Percentiles rank a stretch among this genome's conserved stretches.
phyloP scores from a whole-genome alignment of 2,888 invertebrate genomes.

The Calameuta idolon region DNA sequence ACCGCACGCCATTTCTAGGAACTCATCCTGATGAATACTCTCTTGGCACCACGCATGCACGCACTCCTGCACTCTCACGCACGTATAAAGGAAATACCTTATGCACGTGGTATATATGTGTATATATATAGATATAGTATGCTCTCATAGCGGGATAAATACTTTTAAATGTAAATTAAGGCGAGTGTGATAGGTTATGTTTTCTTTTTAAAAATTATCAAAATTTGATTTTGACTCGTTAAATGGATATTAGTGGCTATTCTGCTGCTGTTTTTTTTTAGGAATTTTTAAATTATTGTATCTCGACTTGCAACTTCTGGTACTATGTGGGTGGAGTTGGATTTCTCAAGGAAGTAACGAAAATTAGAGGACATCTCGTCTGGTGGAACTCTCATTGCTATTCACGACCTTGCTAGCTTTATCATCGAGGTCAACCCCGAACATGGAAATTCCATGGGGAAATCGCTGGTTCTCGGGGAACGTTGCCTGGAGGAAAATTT shows the following conservation, averaged over 20 bases:
- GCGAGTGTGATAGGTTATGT: background rate
- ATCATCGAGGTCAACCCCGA: background rate
- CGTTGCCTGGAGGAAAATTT: background rate
- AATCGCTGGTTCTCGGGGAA: background rate
- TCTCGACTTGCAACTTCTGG: background rate
- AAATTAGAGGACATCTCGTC: constrained; percentile 13
- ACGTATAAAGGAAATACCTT: constrained; percentile 9
- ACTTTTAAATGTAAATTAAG: background rate
- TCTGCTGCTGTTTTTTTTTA: background rate
- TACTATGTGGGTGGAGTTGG: constrained; percentile 1
- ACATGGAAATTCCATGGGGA: constrained; percentile 11
- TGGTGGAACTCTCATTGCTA: constrained; percentile 2
- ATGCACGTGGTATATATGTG: constrained; percentile 6
- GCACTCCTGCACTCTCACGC: constrained; percentile 25
- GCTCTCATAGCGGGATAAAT: background rate
- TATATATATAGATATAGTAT: background rate
- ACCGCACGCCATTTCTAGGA: constrained; percentile 60
- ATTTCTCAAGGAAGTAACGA: constrained; percentile 31
- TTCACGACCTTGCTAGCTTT: background rate
- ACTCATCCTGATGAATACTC: constrained; percentile 47
- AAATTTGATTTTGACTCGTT: background rate
- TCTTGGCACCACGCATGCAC: constrained; percentile 39
- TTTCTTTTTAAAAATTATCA: background rate
- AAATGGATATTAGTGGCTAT: background rate
- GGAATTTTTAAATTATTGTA: background rate